A percentile compares a stretch with the other conserved stretches of the same genome.
phyloP scores from a whole-genome alignment of 2,888 invertebrate species.

The Cryptus viduatorius region DNA sequence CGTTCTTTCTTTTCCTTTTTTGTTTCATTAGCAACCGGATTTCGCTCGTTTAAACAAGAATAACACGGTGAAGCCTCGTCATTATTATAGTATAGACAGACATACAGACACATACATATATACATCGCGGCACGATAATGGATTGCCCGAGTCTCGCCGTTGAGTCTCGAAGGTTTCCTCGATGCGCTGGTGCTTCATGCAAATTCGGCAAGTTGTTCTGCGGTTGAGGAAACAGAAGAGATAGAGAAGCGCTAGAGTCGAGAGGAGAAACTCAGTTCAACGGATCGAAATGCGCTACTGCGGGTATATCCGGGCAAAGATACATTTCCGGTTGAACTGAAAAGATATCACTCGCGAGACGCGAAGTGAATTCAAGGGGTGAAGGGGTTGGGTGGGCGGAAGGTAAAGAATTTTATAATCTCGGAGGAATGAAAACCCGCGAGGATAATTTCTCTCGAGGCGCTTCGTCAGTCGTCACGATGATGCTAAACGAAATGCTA shows the following conservation, averaged over 20 bases:
- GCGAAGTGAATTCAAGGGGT: background rate
- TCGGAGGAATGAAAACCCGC: constrained; percentile 7
- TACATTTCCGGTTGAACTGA: constrained; percentile 12
- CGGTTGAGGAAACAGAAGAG: background rate
- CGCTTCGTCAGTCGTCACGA: background rate
- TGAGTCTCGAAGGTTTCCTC: constrained; percentile 2
- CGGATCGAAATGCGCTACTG: constrained; percentile 27
- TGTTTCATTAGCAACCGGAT: background rate
- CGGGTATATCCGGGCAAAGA: constrained; percentile 17
- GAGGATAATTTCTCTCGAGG: constrained; percentile 18
- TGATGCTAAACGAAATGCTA: constrained; percentile 7
- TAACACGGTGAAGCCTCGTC: background rate
- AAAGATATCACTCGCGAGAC: background rate
- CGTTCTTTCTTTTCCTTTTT: background rate
- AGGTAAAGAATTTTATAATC: constrained; percentile 10
- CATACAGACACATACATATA: background rate
- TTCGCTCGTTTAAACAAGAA: background rate
- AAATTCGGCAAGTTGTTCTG: constrained; percentile 21
- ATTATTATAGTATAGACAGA: constrained; percentile 1
- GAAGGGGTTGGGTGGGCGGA: background rate
- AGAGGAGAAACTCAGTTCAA: background rate
- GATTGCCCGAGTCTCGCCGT: constrained; percentile 11
- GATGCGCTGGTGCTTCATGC: background rate
- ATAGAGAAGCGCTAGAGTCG: background rate
- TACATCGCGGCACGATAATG: constrained; percentile 3